Conservation (phyloP, 2,888 invertebrate species). For the Amblyteles armatorius region DNA sequence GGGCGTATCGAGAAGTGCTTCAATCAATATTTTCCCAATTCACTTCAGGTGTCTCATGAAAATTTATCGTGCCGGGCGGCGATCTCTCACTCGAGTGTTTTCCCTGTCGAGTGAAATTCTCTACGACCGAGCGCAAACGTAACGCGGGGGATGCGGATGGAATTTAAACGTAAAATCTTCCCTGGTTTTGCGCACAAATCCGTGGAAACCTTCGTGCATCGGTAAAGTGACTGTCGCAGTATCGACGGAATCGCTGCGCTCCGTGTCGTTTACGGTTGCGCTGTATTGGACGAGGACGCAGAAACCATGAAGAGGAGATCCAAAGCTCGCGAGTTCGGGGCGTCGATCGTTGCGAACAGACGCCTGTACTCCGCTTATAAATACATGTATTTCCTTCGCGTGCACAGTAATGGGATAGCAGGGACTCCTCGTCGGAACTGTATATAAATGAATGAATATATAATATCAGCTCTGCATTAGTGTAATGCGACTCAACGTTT, state of each 20-base stretch:
- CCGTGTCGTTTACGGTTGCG: constrained; percentile 1
- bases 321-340: constrained; percentile 1
- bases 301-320: constrained; percentile 7
- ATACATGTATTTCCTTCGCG: neutral
- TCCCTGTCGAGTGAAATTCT: constrained; percentile 6
- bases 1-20: constrained; percentile 42
- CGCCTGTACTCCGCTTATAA: neutral
- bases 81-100: neutral
- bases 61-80: constrained; percentile 43
- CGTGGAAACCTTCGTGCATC: neutral
- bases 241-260: neutral
- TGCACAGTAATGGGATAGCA: neutral
- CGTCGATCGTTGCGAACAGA: neutral
- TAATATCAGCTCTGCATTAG: constrained; percentile 1
- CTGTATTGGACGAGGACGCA: neutral
- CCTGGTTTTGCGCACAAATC: constrained; percentile 12
- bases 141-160: neutral
- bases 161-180: constrained; percentile 14
- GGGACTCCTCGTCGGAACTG: neutral
- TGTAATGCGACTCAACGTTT: neutral
- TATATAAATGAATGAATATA: neutral
- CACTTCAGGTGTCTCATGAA: constrained; percentile 40
- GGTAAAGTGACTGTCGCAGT: neutral
- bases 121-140: constrained; percentile 1
- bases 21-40: constrained; percentile 50